phyloP scores from a whole-genome alignment of 2,113 vertebrate genomes.

The Etheostoma spectabile region DNA sequence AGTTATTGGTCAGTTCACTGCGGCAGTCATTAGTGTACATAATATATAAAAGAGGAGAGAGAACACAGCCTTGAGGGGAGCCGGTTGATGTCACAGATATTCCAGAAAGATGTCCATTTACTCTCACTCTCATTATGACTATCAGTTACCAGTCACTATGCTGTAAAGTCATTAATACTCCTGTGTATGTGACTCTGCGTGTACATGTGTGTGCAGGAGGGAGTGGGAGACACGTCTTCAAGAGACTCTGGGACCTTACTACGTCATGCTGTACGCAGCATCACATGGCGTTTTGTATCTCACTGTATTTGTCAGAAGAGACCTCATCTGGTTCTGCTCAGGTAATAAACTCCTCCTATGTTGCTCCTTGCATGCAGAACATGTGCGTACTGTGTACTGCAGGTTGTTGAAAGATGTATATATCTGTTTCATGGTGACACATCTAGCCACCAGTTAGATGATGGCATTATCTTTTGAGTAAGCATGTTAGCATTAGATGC shows the following conservation, averaged over 20 bases:
- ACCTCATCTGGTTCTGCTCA: slow-evolving; percentile 99
- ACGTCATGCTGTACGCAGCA: slow-evolving; percentile 91
- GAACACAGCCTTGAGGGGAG: too few species aligned
- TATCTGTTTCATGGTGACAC: background rate
- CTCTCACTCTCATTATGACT: too few species aligned
- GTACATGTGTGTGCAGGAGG: slow-evolving; percentile 84
- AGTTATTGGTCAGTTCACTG: too few species aligned
- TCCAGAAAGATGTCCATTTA: too few species aligned
- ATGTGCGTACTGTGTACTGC: background rate
- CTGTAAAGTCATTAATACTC: background rate
- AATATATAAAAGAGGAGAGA: too few species aligned
- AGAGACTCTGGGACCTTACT: slow-evolving; percentile 94
- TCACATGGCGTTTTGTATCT: slow-evolving; percentile 94
- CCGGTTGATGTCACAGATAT: too few species aligned
- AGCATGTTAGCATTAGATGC: too few species aligned
- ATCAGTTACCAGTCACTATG: background rate
- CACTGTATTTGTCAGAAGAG: slow-evolving; percentile 91
- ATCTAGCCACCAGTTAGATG: too few species aligned
- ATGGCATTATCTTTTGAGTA: too few species aligned
- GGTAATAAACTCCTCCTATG: slow-evolving; percentile 77
- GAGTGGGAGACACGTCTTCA: slow-evolving; percentile 97
- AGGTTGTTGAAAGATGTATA: background rate
- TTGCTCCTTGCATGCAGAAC: background rate
- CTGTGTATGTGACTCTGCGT: slow-evolving; percentile 15
- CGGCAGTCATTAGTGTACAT: too few species aligned